phyloP scores from a whole-genome alignment of 2,888 invertebrate genomes.

The Parnassius orleans region DNA sequence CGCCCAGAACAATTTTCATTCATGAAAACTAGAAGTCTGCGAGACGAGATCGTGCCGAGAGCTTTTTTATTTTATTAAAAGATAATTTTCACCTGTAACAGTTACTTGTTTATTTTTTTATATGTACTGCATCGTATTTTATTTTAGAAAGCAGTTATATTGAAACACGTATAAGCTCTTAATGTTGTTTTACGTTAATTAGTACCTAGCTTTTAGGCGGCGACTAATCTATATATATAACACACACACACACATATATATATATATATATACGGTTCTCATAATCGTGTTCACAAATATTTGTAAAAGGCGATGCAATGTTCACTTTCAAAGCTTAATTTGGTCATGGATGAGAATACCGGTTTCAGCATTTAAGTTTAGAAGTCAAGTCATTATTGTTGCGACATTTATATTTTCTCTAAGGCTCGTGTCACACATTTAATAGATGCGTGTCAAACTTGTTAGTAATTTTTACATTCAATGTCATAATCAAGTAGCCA shows the following conservation, averaged over 20 bases:
- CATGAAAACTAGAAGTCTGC: background rate
- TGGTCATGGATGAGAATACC: slow-evolving; percentile 23
- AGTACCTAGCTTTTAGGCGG: background rate
- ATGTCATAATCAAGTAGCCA: slow-evolving; percentile 4
- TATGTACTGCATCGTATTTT: too few species aligned
- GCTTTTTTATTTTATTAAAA: background rate
- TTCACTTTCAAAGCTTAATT: slow-evolving; percentile 20
- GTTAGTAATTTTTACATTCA: slow-evolving; percentile 7
- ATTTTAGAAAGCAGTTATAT: too few species aligned
- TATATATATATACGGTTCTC: background rate
- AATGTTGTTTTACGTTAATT: background rate
- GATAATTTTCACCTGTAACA: background rate
- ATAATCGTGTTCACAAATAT: background rate
- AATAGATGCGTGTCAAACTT: slow-evolving; percentile 1
- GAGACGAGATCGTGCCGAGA: background rate
- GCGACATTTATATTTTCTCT: slow-evolving; percentile 12
- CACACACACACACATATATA: too few species aligned
- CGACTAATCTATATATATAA: background rate
- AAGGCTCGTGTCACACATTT: slow-evolving; percentile 9
- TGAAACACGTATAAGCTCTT: too few species aligned
- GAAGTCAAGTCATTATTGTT: slow-evolving; percentile 18
- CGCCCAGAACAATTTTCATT: slow-evolving; percentile 4
- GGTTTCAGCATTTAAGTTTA: slow-evolving; percentile 21
- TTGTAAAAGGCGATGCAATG: slow-evolving; percentile 8
- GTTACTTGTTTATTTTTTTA: too few species aligned